Evolutionary conservation across 2,888 invertebrate species (phyloP), one percentile per base, ranked within the genome.

Genomic region (Pristionchus entomophagus): DNA sequence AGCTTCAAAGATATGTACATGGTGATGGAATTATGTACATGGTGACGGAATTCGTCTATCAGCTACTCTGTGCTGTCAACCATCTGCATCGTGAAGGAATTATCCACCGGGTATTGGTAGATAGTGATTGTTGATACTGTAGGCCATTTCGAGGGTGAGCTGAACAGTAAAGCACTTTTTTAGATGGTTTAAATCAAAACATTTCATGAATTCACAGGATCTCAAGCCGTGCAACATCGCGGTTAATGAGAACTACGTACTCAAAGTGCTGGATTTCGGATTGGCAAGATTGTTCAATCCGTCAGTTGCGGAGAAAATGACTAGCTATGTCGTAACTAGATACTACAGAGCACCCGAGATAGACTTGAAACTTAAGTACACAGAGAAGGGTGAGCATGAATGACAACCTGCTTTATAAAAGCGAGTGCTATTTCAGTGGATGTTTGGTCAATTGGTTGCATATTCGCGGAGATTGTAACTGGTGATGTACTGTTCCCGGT

Each of bases 291-390:
- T n/a, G 73, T 41, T 45, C n/a, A n/a, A n/a, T n/a, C n/a, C n/a
- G 19, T 10, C 6, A 41, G 12, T 41, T 4, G 45, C 73, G 14
- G 26, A 73, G 22, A 10, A 14, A 45, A 73, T 41, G 41, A 10
- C 73, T 22, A 29, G 1, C 22, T 73, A 73, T 22, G 73, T 73
- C n/a, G 73, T 73, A 0, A 73, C 73, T 3, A 41, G 73, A 41
- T 73, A 73, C 26, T 73, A 73, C 69, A 32, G 69, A 35, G 69
- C 69, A 35, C 69, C 69, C 2, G 69, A 69, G n/a, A 22, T 69
- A 19, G 26, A 41, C 6, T 14, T 73, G 73, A 14, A 26, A 22
- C 22, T 73, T 3, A 5, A 45, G 41, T 73, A 41, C 73, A 8
- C 10, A 5, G 73, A 73, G 32, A 41, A 73, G 19, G 73, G 69